Evolutionary conservation across 2,113 vertebrate species (phyloP).

Genomic region (Melanerpes formicivorus): DNA sequence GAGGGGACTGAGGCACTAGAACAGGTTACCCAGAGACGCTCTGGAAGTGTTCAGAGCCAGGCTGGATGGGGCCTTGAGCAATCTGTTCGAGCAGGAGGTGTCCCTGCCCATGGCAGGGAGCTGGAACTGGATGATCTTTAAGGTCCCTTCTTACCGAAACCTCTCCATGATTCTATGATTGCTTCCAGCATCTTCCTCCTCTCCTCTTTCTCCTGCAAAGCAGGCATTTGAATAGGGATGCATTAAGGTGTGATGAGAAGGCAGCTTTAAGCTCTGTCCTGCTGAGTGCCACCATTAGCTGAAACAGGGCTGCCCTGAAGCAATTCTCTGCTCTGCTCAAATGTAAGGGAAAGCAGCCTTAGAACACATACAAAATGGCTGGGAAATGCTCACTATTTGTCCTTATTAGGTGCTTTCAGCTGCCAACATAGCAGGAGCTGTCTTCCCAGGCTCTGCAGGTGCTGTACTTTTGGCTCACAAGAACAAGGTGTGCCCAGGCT

Average conservation of each 20-base stretch:
- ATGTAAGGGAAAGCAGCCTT: background rate
- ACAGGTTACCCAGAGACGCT: too few species aligned
- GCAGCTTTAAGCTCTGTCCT: background rate
- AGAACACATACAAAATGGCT: background rate
- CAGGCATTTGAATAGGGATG: too few species aligned
- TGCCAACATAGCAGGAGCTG: background rate
- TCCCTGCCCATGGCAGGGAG: too few species aligned
- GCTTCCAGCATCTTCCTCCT: background rate
- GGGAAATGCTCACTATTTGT: background rate
- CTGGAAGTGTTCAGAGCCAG: too few species aligned
- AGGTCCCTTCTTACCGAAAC: too few species aligned
- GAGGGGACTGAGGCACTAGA: too few species aligned
- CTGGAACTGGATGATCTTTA: too few species aligned
- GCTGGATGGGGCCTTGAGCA: too few species aligned
- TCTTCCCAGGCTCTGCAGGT: background rate
- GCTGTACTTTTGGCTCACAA: background rate
- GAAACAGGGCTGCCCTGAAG: background rate
- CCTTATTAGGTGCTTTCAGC: background rate
- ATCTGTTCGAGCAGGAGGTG: too few species aligned
- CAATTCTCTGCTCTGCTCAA: background rate
- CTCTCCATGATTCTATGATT: background rate
- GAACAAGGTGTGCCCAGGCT: rapidly evolving
- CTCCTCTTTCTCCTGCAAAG: background rate
- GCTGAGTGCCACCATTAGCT: background rate
- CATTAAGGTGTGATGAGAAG: background rate